Conservation (phyloP, 2,888 invertebrate genomes). For the Sialis fuliginosa region DNA sequence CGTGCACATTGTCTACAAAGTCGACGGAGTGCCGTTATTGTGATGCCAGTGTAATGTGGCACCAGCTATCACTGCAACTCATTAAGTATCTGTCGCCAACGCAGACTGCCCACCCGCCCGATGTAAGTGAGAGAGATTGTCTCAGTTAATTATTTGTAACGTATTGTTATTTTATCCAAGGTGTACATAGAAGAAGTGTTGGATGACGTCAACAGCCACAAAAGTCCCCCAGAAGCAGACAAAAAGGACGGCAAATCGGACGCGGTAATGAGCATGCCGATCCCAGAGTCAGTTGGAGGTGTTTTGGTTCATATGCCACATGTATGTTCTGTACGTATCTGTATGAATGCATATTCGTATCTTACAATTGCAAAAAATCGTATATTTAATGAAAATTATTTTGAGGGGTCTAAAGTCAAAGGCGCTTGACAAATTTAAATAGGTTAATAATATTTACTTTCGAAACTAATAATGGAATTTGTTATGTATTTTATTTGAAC, state of each 20-base stretch:
- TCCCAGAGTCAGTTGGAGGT: conserved; percentile 64
- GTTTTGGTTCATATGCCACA: conserved; percentile 86
- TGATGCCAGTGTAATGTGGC: conserved; percentile 87
- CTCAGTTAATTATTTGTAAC: not conserved
- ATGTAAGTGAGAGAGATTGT: conserved; percentile 32
- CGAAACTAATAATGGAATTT: too few relatives aligned
- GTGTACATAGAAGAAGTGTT: conserved; percentile 40
- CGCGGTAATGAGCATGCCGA: conserved; percentile 40
- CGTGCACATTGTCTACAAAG: conserved; percentile 25
- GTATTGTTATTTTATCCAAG: not conserved
- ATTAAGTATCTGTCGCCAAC: conserved; percentile 65
- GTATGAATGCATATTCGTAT: conserved; percentile 17
- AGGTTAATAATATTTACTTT: too few relatives aligned
- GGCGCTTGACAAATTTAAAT: too few relatives aligned
- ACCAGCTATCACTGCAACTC: conserved; percentile 69
- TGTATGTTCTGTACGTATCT: conserved; percentile 45
- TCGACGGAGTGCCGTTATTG: conserved; percentile 69
- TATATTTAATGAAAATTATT: too few relatives aligned
- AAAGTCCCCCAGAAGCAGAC: conserved; percentile 53
- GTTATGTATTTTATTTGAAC: too few relatives aligned
- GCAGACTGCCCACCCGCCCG: conserved; percentile 53
- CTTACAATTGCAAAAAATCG: too few relatives aligned
- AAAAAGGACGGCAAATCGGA: conserved; percentile 47
- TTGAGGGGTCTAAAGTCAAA: too few relatives aligned
- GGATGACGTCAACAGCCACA: conserved; percentile 44